Conservation (phyloP, 2,113 vertebrate genomes). For the Empidonax traillii region DNA sequence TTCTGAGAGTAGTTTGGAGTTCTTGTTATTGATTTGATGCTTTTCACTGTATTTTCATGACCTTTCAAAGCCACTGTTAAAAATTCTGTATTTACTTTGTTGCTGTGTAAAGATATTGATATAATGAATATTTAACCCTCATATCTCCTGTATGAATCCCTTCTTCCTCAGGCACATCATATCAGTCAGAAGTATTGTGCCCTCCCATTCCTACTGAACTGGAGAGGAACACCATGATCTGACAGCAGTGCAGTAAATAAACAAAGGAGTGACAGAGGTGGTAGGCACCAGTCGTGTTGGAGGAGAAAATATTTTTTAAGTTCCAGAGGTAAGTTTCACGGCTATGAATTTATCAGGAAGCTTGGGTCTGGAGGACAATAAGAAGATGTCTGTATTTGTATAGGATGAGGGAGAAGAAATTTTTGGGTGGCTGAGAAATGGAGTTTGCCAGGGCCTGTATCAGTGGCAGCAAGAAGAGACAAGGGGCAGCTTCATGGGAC, state of each 20-base stretch:
- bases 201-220: not conserved
- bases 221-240: not conserved
- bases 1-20: conserved; percentile 52
- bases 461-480: not conserved
- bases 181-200: not conserved
- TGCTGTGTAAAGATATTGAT: not conserved
- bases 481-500: not conserved
- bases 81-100: conserved; percentile 8
- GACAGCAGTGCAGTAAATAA: not conserved
- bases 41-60: conserved; percentile 69
- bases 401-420: not conserved
- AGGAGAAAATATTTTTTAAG: not conserved
- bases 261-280: not conserved
- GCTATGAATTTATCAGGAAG: not conserved
- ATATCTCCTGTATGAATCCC: not conserved
- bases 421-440: fast-evolving
- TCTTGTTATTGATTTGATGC: conserved; percentile 65
- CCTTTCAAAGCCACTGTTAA: conserved; percentile 65
- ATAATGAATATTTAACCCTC: not conserved
- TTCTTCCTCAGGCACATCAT: not conserved
- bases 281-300: not conserved
- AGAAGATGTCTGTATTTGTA: not conserved
- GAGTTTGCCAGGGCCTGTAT: not conserved
- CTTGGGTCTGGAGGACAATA: not conserved
- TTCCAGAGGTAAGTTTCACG: not conserved